Base-by-base conservation (phyloP, 2,888 invertebrate genomes). In the Lepidonotus clava region DNA sequence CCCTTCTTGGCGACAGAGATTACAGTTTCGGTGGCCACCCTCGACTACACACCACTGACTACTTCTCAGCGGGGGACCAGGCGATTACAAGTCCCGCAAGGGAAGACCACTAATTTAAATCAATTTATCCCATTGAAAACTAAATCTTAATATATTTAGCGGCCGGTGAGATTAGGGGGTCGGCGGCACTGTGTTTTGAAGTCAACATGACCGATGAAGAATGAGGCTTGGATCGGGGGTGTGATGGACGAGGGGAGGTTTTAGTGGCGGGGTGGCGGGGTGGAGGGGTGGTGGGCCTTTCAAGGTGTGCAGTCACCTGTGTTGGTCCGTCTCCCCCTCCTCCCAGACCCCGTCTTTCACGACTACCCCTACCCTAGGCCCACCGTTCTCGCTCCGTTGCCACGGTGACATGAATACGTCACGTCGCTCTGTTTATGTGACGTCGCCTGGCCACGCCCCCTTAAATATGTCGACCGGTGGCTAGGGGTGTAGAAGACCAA, bases 131-230 rank as follows among this genome's bases (percentile, higher is more conserved):
- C 38, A 83, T 83, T 83, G 83, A 83, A 56, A 56, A 83, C 83
- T 83, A 83, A 83, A 83, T 83, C 83, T 56, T 83, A 56, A 83
- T 83, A 83, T 83, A 83, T 83, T 83, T 83, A 83, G 83, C 83
- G 83, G 56, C 56, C 28, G 80, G 80, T 14, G 34, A 32, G 38
- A 71, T 66, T 66, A 66, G 66, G 66, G 71, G 71, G 71, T 24
- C 32, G 71, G 71, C n/a, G 38, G 34, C 8, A n/a, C 28, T 8
- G 14, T 66, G 14, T 66, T n/a, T 66, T 66, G 66, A 66, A 28
- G 66, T 28, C 24, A 66, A 66, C 66, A 66, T 66, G 66, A 14
- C 24, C 6, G 28, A 8, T 21, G 66, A 28, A 8, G 66, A 66
- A 66, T 66, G 66, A 8, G 46, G 11, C 24, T 34, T 4, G 38